phyloP scores from a whole-genome alignment of 35 echinoderm and acorn worm species.

The Strongylocentrotus purpuratus region DNA sequence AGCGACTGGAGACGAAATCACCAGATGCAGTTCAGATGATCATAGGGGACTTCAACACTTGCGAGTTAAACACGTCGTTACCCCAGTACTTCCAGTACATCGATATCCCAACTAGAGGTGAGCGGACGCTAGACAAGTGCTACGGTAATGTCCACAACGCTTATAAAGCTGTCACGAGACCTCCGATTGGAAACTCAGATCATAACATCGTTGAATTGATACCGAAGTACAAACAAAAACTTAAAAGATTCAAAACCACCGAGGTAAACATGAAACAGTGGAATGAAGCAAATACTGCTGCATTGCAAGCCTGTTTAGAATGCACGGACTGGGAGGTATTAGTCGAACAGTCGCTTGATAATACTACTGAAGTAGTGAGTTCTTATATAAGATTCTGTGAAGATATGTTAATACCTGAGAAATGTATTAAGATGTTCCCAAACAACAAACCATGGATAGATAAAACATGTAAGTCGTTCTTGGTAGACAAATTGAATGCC shows the following conservation, averaged over 20 bases:
- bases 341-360: background rate
- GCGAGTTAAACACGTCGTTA: background rate
- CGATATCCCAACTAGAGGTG: too few species aligned
- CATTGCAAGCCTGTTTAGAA: conserved; percentile 44
- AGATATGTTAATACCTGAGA: conserved; percentile 20
- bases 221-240: conserved; percentile 49
- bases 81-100: conserved; percentile 49
- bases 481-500: background rate
- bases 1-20: conserved; percentile 38
- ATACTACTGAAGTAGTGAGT: background rate
- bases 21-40: conserved; percentile 54
- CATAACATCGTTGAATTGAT: conserved; percentile 44
- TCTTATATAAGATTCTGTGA: too few species aligned
- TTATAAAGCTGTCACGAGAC: conserved; percentile 35
- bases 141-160: conserved; percentile 45
- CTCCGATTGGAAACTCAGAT: conserved; percentile 31
- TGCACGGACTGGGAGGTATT: conserved; percentile 56
- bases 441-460: too few species aligned
- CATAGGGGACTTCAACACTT: conserved; percentile 44
- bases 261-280: conserved; percentile 15
- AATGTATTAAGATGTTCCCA: too few species aligned
- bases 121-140: conserved; percentile 56
- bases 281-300: conserved; percentile 8
- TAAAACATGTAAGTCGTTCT: too few species aligned
- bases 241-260: conserved; percentile 23